Evolutionary conservation across 1,140 invertebrate species (phyloP), one percentile per base, ranked within the genome.

Genomic region (Pseudomyrmex concolor): DNA sequence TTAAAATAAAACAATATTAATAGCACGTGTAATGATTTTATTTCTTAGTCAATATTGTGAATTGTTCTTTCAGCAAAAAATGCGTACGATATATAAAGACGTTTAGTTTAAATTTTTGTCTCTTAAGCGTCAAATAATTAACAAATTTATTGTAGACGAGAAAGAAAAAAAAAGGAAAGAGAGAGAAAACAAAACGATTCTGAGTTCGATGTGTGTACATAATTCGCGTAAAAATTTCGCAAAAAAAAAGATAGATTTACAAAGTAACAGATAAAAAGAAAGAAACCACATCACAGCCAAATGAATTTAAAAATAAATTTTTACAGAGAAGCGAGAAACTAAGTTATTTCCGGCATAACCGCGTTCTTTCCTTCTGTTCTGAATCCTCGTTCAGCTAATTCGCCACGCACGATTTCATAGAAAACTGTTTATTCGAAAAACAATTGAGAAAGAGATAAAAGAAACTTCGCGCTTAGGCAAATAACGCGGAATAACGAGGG

Each of bases 301-400:
- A 57, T 86, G 80, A 89, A 89, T 89, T 88, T 86, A 86, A 89
- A 77, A 72, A 63, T 71, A 62, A 87, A 89, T 88, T 89, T 86
- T 86, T 86, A 86, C 50, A 59, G 82, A 59, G 78, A 70, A 82
- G 68, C n/a, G 13, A 50, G 13, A 50, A 71, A 72, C 43, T 62
- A 60, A 74, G 72, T 76, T 59, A 68, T 74, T 88, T 81, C 51
- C 71, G 55, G 72, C 2, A 22, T 62, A 84, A 86, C 74, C 71
- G 84, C 81, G 81, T 86, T 84, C 68, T 86, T 84, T 62, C 60
- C 66, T 84, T 84, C 22, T 71, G 64, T 88, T 86, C 68, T 62
- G 17, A 78, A 85, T 73, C 64, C 76, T 90, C 84, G 64, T 50
- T 71, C 45, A 48, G 59, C 76, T 86, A 85, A 57, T 59, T 85